Conservation (phyloP, 1,140 invertebrate species). For the Bombus ignitus region DNA sequence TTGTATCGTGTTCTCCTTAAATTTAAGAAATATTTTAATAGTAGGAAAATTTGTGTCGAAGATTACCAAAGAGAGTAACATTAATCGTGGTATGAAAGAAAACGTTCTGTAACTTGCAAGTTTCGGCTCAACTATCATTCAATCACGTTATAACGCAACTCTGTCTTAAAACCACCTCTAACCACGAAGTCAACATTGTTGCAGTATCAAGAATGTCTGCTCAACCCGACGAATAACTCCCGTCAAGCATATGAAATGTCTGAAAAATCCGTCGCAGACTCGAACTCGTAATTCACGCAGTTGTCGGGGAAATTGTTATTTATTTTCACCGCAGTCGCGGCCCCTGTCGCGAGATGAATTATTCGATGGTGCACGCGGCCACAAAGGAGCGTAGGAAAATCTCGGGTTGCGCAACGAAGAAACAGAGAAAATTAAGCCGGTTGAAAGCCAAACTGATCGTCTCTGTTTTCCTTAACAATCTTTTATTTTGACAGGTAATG, state of each 20-base stretch:
- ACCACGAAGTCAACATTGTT: not conserved
- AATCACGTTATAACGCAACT: not conserved
- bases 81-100: too few species aligned
- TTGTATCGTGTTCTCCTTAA: not conserved
- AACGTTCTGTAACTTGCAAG: not conserved
- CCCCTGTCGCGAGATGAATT: conserved; percentile 24
- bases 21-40: not conserved
- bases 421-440: not conserved
- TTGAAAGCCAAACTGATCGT: not conserved
- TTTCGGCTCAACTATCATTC: not conserved
- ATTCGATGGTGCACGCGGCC: not conserved
- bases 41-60: not conserved
- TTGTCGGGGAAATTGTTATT: conserved; percentile 16
- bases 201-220: not conserved
- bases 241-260: not conserved
- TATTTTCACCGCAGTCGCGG: conserved; percentile 7
- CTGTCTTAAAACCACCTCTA: not conserved
- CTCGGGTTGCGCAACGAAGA: not conserved
- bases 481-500: not conserved
- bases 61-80: not conserved
- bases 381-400: not conserved
- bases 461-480: not conserved
- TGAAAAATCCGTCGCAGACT: not conserved
- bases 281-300: conserved; percentile 6
- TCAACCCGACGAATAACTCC: not conserved